Conservation (phyloP, 2,797 vertebrate genomes). For the Sebastes baramenuke region DNA sequence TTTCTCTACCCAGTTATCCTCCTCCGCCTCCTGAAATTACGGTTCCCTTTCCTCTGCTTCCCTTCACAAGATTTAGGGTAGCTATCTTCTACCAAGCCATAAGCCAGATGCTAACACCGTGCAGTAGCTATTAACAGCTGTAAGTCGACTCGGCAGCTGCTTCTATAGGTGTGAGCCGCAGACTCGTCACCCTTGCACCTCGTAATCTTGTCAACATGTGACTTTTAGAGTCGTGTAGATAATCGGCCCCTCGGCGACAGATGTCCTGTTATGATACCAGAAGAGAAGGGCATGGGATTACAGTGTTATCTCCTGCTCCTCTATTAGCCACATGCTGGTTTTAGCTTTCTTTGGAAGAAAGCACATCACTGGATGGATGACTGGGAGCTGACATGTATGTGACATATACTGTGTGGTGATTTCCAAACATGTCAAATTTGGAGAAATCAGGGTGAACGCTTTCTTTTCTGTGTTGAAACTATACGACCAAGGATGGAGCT, state of each 20-base stretch:
- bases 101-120: slow-evolving; percentile 54
- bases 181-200: slow-evolving; percentile 55
- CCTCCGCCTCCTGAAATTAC: slow-evolving; percentile 15
- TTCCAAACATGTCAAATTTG: background rate
- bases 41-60: slow-evolving; percentile 2
- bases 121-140: slow-evolving; percentile 59
- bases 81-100: slow-evolving; percentile 36
- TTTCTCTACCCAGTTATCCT: background rate
- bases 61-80: slow-evolving; percentile 42
- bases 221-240: slow-evolving; percentile 56
- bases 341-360: slow-evolving; percentile 13
- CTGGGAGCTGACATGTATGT: background rate
- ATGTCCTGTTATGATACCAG: slow-evolving; percentile 54
- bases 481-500: background rate
- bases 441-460: background rate
- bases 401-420: background rate
- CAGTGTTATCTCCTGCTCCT: slow-evolving; percentile 27
- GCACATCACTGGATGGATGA: background rate
- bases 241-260: slow-evolving; percentile 61
- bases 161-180: slow-evolving; percentile 60
- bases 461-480: background rate
- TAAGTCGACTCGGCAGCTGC: slow-evolving; percentile 58
- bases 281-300: slow-evolving; percentile 46
- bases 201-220: slow-evolving; percentile 70
- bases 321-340: slow-evolving; percentile 14